Conservation (phyloP, 2,797 vertebrate genomes). For the Amazona ochrocephala region DNA sequence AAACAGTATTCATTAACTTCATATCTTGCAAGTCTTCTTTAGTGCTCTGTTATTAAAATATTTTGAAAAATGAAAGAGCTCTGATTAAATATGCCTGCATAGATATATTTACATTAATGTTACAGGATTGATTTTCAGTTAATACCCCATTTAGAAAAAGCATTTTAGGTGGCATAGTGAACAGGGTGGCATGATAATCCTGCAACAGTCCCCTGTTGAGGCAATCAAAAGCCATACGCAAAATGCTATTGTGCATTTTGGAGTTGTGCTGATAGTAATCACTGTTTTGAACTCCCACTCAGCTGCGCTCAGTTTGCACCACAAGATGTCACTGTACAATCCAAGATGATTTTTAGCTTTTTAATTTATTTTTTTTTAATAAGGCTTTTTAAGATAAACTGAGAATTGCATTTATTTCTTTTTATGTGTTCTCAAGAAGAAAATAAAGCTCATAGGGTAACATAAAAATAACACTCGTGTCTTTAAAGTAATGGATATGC, state of each 20-base stretch:
- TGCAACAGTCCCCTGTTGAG: conserved; percentile 16
- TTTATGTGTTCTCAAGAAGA: conserved; percentile 39
- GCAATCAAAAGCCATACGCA: conserved; percentile 55
- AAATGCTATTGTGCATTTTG: conserved; percentile 27
- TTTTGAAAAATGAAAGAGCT: conserved; percentile 68
- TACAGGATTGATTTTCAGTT: conserved; percentile 70
- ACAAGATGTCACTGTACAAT: conserved; percentile 81
- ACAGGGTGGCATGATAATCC: conserved; percentile 37
- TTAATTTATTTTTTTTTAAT: not conserved
- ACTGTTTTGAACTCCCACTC: not conserved
- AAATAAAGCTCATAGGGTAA: conserved; percentile 23
- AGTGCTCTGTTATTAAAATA: conserved; percentile 72
- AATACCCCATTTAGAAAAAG: conserved; percentile 50
- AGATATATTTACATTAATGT: conserved; percentile 67
- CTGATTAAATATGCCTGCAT: conserved; percentile 67
- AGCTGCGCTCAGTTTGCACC: conserved; percentile 59
- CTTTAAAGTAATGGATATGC: conserved; percentile 13
- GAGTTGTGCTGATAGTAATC: not conserved
- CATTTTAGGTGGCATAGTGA: conserved; percentile 60
- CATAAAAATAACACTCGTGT: not conserved
- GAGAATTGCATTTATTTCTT: conserved; percentile 47
- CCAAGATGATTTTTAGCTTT: conserved; percentile 64
- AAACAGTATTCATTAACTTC: conserved; percentile 59
- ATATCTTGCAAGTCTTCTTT: conserved; percentile 52
- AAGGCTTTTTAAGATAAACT: not conserved